Base-by-base conservation (phyloP, 2,888 invertebrate species). In the Lepidocyrtinus sp. region DNA sequence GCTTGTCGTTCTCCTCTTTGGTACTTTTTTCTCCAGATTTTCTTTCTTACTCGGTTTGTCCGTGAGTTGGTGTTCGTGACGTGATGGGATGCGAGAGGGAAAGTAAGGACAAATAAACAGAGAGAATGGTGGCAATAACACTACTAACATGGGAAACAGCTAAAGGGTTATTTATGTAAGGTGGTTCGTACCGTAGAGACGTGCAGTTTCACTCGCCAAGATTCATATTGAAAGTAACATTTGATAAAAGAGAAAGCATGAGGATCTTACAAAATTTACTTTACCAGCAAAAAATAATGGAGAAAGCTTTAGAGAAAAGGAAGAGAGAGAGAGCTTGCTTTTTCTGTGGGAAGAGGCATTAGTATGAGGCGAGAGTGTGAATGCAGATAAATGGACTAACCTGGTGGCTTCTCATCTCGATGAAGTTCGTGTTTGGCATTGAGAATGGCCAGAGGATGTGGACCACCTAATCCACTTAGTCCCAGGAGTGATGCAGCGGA, bases 391-490 rank as follows among this genome's bases (percentile, higher is more conserved):
- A 78, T 74, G 73, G 62, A 73, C 74, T 74, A 70, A 86, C 85
- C 85, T 84, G 84, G 83, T 83, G 84, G 84, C 69, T 86, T 86
- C 64, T 93, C 93, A 64, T 93, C 91, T 87, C 94, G 90, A 89
- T 94, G 94, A 68, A 94, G 91, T 87, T 94, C 94, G 65, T 94
- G 94, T 87, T 95, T 95, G 87, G 93, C 91, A 83, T 93, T 93
- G 85, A 95, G 90, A 90, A 94, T 94, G 86, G 93, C 93, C 45
- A 95, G 91, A 27, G 94, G 94, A 82, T 86, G 86, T 62, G 86
- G 92, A 55, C 93, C 93, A 45, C 92, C 92, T 27, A 90, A 92
- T 89, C 89, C 84, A 89, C 90, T 61, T 89, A 91, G 87, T 90
- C 91, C 80, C 89, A 91, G 80, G 89, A 89, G 80, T 89, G 89